These are phyloP conservation scores for Myotis daubentonii DNA, from an alignment of 2,797 vertebrate species.

Conservation along the genomic window DNA sequence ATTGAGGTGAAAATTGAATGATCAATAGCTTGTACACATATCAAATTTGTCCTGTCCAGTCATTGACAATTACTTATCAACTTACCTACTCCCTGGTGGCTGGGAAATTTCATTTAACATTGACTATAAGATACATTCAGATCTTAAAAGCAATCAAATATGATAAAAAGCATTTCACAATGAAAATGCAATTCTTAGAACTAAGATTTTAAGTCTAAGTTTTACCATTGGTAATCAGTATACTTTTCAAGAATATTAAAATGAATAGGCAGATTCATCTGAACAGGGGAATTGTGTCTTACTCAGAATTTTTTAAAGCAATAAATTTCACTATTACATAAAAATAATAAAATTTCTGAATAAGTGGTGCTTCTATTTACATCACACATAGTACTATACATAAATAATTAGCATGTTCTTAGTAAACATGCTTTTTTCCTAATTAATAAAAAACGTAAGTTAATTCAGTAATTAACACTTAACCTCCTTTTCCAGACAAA, in stretches of 20 bases:
- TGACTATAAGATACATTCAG: background rate
- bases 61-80: background rate
- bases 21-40: background rate
- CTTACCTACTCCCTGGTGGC: background rate
- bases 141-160: background rate
- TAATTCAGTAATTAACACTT: constrained; percentile 28
- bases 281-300: background rate
- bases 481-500: constrained; percentile 1
- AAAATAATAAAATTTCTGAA: constrained; percentile 17
- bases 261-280: background rate
- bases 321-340: background rate
- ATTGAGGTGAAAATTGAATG: background rate
- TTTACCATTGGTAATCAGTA: background rate
- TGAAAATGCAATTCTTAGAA: background rate
- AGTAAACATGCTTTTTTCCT: background rate
- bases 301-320: constrained; percentile 40
- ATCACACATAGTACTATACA: background rate
- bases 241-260: background rate
- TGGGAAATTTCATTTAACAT: background rate
- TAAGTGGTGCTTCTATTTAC: background rate
- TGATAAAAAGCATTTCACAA: background rate
- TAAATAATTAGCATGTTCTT: constrained; percentile 31
- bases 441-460: background rate
- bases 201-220: constrained; percentile 21
- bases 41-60: background rate